Conservation (phyloP, 2,888 invertebrate species). For the Elegia similella region DNA sequence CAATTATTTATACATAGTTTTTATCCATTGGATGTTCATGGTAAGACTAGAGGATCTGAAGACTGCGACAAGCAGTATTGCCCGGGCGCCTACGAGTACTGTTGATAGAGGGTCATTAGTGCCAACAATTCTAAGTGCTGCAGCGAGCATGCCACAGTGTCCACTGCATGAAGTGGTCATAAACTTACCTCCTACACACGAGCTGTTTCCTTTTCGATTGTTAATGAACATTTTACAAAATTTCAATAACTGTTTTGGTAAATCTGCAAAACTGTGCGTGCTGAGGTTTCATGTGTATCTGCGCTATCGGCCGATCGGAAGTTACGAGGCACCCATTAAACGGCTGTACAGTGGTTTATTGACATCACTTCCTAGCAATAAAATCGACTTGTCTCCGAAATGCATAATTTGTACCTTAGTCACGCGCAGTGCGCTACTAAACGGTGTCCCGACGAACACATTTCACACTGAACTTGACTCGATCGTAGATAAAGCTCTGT, state of each 20-base stretch:
- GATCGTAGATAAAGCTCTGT: slow-evolving; percentile 77
- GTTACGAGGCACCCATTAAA: slow-evolving; percentile 72
- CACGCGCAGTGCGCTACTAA: slow-evolving; percentile 79
- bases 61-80: too few species aligned
- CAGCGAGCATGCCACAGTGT: too few species aligned
- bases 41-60: too few species aligned
- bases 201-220: too few species aligned
- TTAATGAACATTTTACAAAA: neutral
- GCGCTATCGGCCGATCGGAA: slow-evolving; percentile 61
- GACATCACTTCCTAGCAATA: slow-evolving; percentile 79
- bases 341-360: slow-evolving; percentile 76
- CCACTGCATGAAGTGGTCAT: too few species aligned
- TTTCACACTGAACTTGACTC: slow-evolving; percentile 76
- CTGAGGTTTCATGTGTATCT: slow-evolving; percentile 51
- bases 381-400: slow-evolving; percentile 77
- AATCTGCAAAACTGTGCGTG: slow-evolving; percentile 45
- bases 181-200: too few species aligned
- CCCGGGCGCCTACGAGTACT: too few species aligned
- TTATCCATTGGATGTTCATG: too few species aligned
- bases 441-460: slow-evolving; percentile 79
- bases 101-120: too few species aligned
- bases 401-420: slow-evolving; percentile 79
- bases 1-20: too few species aligned
- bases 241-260: slow-evolving; percentile 13
- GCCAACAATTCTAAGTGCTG: too few species aligned